phyloP scores from a whole-genome alignment of 2,888 invertebrate genomes.

The Apomyelois bistriatella region DNA sequence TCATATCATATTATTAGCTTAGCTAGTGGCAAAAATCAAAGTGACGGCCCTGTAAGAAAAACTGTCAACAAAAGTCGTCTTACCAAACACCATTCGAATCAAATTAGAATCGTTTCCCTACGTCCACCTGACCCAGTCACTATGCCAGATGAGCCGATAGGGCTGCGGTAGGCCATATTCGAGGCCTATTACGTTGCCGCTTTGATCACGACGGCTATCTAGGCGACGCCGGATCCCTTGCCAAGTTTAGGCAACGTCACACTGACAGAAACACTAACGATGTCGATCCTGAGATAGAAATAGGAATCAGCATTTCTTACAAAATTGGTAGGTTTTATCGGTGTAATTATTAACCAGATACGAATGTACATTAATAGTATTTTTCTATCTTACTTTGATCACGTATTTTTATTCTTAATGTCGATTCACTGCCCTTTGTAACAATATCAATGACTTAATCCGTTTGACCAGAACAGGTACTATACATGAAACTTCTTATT shows the following conservation, averaged over 20 bases:
- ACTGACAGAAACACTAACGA: conserved; percentile 52
- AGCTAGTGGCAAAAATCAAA: no score
- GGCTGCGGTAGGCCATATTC: conserved; percentile 12
- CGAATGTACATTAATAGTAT: no score
- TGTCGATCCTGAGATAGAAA: conserved; percentile 24
- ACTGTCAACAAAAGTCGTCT: not conserved
- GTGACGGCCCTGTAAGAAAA: no score
- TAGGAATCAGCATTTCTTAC: not conserved
- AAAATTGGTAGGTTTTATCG: no score
- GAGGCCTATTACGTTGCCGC: conserved; percentile 52
- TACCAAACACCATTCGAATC: not conserved
- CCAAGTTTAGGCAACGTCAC: conserved; percentile 46
- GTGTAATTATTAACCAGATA: no score
- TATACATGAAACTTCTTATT: no score
- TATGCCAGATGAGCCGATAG: conserved; percentile 1
- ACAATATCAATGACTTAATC: no score
- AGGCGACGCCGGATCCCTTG: conserved; percentile 31
- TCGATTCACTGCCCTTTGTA: no score
- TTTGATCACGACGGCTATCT: conserved; percentile 54
- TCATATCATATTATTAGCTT: no score
- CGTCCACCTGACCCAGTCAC: not conserved
- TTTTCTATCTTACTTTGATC: no score
- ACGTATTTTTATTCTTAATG: no score
- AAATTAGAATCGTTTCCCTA: not conserved
- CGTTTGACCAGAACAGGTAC: no score